These are phyloP conservation scores for Probaryconus sp. DNA, from an alignment of 1,140 invertebrate genomes.

Conservation along the genomic window DNA sequence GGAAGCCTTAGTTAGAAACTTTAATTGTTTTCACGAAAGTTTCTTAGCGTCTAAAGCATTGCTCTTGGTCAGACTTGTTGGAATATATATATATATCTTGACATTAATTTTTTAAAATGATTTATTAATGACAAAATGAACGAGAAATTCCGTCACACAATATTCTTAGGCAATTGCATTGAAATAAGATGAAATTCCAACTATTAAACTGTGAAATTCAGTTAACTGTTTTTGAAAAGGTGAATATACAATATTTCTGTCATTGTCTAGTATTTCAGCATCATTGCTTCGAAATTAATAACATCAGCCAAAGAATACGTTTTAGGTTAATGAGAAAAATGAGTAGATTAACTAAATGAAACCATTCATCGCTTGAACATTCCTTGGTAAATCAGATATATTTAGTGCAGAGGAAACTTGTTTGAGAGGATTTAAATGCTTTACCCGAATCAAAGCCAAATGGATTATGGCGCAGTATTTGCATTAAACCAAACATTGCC, in stretches of 20 bases:
- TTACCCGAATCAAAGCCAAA: background rate
- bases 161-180: constrained; percentile 17
- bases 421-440: constrained; percentile 1
- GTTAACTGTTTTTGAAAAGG: constrained; percentile 8
- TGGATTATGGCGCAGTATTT: constrained; percentile 6
- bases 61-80: constrained; percentile 2
- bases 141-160: constrained; percentile 1
- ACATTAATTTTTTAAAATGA: background rate
- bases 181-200: constrained; percentile 10
- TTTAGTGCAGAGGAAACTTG: background rate
- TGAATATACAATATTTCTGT: background rate
- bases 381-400: constrained; percentile 10
- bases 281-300: background rate
- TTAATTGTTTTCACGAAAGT: background rate
- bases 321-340: constrained; percentile 1
- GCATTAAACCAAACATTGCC: background rate
- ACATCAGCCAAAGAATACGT: too few species aligned
- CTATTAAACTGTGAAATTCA: constrained; percentile 25
- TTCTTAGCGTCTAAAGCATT: constrained; percentile 11
- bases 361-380: background rate
- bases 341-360: constrained; percentile 10
- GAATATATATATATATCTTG: too few species aligned
- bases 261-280: background rate
- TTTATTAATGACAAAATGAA: too few species aligned
- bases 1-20: too few species aligned